Evolutionary conservation across 2,888 invertebrate species (phyloP).

Genomic region (Pandemis corylana): DNA sequence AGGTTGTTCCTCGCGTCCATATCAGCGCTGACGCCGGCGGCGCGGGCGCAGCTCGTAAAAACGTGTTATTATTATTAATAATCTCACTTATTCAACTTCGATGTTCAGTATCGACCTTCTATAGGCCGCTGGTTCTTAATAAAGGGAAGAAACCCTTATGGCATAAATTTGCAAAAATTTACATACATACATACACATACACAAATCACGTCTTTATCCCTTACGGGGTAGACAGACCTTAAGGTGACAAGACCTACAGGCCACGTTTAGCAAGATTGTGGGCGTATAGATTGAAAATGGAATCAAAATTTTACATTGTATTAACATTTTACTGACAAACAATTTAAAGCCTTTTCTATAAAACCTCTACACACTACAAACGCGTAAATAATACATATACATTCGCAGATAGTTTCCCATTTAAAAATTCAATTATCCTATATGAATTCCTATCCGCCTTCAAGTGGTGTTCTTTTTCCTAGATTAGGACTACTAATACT

Average conservation of each 20-base stretch:
- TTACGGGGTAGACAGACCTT: too few relatives aligned
- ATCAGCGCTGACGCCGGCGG: conserved; percentile 70
- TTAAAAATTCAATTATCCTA: neutral
- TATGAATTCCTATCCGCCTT: conserved; percentile 15
- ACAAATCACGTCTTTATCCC: too few relatives aligned
- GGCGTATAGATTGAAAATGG: too few relatives aligned
- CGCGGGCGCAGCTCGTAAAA: conserved; percentile 74
- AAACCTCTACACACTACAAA: neutral
- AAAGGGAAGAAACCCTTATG: conserved; percentile 51
- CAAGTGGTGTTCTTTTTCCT: conserved; percentile 64
- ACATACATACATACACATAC: neutral
- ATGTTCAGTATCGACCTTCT: conserved; percentile 47
- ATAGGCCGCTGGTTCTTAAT: conserved; percentile 56
- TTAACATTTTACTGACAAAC: neutral
- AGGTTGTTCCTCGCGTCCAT: conserved; percentile 59
- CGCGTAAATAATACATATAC: neutral
- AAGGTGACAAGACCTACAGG: too few relatives aligned
- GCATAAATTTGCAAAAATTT: conserved; percentile 41
- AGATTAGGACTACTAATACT: conserved; percentile 42
- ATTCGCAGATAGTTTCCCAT: neutral
- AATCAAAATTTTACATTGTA: neutral
- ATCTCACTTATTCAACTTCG: conserved; percentile 70
- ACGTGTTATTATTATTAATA: conserved; percentile 82
- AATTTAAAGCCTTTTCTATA: neutral
- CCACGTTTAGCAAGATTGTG: too few relatives aligned